Base-by-base conservation (phyloP, 2,888 invertebrate genomes). In the Cinara cedri region DNA sequence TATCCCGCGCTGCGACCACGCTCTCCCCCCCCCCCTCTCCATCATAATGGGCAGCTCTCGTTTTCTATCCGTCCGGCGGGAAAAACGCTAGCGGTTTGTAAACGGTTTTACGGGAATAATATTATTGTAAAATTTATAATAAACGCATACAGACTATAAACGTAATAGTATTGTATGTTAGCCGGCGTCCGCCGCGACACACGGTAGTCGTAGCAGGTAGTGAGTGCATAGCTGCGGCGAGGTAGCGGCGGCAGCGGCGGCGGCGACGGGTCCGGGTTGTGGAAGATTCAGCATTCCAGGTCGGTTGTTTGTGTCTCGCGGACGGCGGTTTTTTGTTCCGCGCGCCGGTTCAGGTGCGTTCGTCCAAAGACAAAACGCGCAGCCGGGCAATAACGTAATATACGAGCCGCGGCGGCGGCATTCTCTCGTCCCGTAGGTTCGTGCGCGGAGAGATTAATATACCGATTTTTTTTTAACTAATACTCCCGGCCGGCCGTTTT, bases 271-370 rank as follows among this genome's bases (percentile, higher is more conserved):
- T 78, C 44, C 78, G 78, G 78, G 68, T 68, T 78, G 78, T 68
- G 70, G 78, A 78, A 78, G 78, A 78, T 78, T 78, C 78, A 70
- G 78, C 78, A 78, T 78, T 78, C 78, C 78, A 78, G 68, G 78
- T 68, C 60, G 78, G 78, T 78, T 70, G 78, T 70, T 78, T 34
- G 78, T 78, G 70, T 75, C 66, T 60, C 42, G 68, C 70, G 78
- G 68, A 78, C 70, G 70, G 78, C n/a, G n/a, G n/a, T n/a, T 78
- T 78, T 78, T 34, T 78, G 68, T 78, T 78, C 49, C 68, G 70
- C 68, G 70, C 78, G 70, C 78, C 78, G 70, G 78, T 78, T 78
- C 68, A 68, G 78, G 57, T 70, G 78, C 68, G 68, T 68, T 78
- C 78, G 21, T 68, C 51, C 68, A 70, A 78, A 78, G 68, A 78